phyloP scores from a whole-genome alignment of 2,888 invertebrate genomes.

The Helleia helle region DNA sequence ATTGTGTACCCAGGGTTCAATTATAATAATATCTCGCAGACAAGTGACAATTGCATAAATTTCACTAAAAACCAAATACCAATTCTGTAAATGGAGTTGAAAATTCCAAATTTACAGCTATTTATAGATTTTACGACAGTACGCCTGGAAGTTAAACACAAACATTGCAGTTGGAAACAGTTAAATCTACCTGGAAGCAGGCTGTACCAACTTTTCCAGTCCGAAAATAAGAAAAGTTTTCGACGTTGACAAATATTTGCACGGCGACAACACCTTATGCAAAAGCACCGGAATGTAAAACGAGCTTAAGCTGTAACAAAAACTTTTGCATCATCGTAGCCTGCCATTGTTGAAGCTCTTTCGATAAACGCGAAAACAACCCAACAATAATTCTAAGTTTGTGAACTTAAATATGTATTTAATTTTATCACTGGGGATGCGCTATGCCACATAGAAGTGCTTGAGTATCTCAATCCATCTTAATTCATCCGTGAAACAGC shows the following conservation, averaged over 20 bases:
- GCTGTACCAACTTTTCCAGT: slow-evolving; percentile 11
- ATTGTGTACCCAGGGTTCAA: no score
- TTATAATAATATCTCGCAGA: no score
- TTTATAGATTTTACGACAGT: background rate
- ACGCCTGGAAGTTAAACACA: background rate
- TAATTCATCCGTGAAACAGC: no score
- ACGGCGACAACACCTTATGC: background rate
- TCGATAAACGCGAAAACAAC: no score
- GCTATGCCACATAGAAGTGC: no score
- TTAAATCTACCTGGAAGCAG: slow-evolving; percentile 13
- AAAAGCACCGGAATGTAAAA: background rate
- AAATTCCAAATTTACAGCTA: background rate
- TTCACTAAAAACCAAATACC: background rate
- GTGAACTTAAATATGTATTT: no score
- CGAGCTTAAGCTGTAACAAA: background rate
- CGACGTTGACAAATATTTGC: slow-evolving; percentile 13
- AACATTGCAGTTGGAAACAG: slow-evolving; percentile 11
- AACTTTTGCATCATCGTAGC: background rate
- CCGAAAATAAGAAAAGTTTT: slow-evolving; percentile 14
- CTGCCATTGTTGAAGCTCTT: no score
- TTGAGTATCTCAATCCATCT: no score
- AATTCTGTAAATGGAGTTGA: background rate
- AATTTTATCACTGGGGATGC: no score
- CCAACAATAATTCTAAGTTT: no score
- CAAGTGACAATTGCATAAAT: no score